These are phyloP conservation scores for Centropristis striata DNA, from an alignment of 2,113 vertebrate species.

Conservation along the genomic window DNA sequence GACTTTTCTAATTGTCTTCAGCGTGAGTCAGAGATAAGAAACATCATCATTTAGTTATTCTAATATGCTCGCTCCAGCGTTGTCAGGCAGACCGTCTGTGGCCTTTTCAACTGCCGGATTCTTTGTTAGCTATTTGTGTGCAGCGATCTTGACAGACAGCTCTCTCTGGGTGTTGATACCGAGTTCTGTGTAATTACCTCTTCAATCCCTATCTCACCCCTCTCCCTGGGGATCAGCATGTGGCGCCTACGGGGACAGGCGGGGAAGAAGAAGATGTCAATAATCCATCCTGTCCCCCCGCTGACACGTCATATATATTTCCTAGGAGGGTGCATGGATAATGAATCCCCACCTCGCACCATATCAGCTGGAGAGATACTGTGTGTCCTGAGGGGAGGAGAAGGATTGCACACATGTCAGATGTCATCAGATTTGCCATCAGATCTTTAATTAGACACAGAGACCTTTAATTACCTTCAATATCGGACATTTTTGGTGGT, in stretches of 20 bases:
- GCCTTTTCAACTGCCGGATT: slow-evolving; percentile 59
- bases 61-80: slow-evolving; percentile 43
- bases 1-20: slow-evolving; percentile 73
- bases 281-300: slow-evolving; percentile 68
- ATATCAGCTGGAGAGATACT: slow-evolving; percentile 63
- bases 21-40: slow-evolving; percentile 75
- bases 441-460: slow-evolving; percentile 62
- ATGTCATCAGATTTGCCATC: slow-evolving; percentile 52
- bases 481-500: not conserved
- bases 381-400: slow-evolving; percentile 59
- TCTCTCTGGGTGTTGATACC: slow-evolving; percentile 72
- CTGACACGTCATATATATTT: slow-evolving; percentile 77
- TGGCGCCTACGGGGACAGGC: slow-evolving; percentile 66
- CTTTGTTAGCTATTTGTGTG: slow-evolving; percentile 66
- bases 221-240: slow-evolving; percentile 60
- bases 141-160: slow-evolving; percentile 71
- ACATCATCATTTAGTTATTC: slow-evolving; percentile 66
- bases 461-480: slow-evolving; percentile 32
- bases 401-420: slow-evolving; percentile 56
- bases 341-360: slow-evolving; percentile 67
- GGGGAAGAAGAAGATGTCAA: slow-evolving; percentile 76
- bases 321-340: slow-evolving; percentile 68
- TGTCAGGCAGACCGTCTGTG: slow-evolving; percentile 55
- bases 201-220: slow-evolving; percentile 67
- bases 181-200: slow-evolving; percentile 77